These are phyloP conservation scores for Falco biarmicus DNA, from an alignment of 2,797 vertebrate species.

Conservation along the genomic window DNA sequence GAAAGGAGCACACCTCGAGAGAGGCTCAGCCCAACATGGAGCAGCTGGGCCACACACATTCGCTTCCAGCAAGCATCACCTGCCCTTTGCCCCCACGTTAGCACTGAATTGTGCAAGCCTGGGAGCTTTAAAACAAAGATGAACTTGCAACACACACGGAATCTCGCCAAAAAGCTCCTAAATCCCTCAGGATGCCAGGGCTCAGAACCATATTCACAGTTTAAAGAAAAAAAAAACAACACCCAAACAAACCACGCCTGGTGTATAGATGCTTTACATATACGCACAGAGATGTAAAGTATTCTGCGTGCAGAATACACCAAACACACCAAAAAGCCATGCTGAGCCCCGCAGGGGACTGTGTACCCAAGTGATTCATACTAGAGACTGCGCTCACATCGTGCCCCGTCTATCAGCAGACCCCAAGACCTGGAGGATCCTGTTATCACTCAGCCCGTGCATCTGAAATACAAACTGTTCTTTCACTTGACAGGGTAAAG, in stretches of 20 bases:
- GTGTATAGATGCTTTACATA: fast-evolving
- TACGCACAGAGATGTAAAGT: fast-evolving
- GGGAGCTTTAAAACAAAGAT: not conserved
- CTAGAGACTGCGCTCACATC: not conserved
- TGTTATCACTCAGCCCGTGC: not conserved
- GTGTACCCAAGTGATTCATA: not conserved
- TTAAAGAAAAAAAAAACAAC: not conserved
- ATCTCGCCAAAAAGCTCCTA: not conserved
- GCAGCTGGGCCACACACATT: not conserved
- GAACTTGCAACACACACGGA: not conserved
- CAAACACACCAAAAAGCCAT: not conserved
- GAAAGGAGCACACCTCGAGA: fast-evolving
- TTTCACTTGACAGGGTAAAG: not conserved
- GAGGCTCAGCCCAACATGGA: not conserved
- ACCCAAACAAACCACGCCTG: too few relatives aligned
- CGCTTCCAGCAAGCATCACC: not conserved
- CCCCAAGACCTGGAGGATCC: not conserved
- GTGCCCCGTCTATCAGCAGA: fast-evolving
- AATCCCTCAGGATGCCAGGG: not conserved
- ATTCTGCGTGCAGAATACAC: too few relatives aligned
- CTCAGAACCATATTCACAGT: fast-evolving
- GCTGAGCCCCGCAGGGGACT: too few relatives aligned
- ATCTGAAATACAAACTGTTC: not conserved
- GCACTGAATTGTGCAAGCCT: not conserved
- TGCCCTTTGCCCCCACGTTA: not conserved